Evolutionary conservation across 1,140 invertebrate genomes (phyloP), one percentile per base, ranked within the genome.

Genomic region (Elysia chlorotica): DNA sequence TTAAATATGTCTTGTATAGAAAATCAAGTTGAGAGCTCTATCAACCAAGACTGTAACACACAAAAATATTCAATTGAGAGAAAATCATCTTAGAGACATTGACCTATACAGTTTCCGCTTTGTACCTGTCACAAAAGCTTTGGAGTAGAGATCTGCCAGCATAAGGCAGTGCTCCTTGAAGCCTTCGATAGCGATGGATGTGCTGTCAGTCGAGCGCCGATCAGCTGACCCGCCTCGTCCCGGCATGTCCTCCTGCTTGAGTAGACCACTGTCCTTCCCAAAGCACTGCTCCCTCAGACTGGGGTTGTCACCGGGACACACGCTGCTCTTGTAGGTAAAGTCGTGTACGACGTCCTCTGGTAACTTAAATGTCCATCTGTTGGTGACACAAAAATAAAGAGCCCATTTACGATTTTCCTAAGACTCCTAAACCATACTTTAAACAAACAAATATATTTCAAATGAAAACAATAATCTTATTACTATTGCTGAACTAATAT

Each of bases 41-140:
- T 48, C 10, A 14, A 48, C n/a, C 10, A 48, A 48, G n/a, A 48
- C 41, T 48, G n/a, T 48, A 59, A 10, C 25, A 25, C 25, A 59
- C 17, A 21, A 59, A 25, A 59, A 54, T 1, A 76, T 4, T 25
- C 65, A 76, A n/a, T n/a, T n/a, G n/a, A n/a, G n/a, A n/a, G n/a
- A n/a, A n/a, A n/a, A n/a, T n/a, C n/a, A n/a, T n/a, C n/a, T n/a
- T n/a, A n/a, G n/a, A n/a, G n/a, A n/a, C n/a, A n/a, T n/a, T n/a
- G n/a, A n/a, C n/a, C n/a, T n/a, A n/a, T n/a, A n/a, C n/a, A n/a
- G n/a, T n/a, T n/a, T n/a, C n/a, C n/a, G n/a, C n/a, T n/a, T n/a
- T n/a, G n/a, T 76, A 87, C 85, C 91, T 35, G 90, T 88, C 0
- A 93, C 92, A 83, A 92, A 93, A 65, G 92, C 91, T 73, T 91